These are phyloP conservation scores for Semaprochilodus insignis DNA, from an alignment of 2,797 vertebrate species.

Conservation along the genomic window DNA sequence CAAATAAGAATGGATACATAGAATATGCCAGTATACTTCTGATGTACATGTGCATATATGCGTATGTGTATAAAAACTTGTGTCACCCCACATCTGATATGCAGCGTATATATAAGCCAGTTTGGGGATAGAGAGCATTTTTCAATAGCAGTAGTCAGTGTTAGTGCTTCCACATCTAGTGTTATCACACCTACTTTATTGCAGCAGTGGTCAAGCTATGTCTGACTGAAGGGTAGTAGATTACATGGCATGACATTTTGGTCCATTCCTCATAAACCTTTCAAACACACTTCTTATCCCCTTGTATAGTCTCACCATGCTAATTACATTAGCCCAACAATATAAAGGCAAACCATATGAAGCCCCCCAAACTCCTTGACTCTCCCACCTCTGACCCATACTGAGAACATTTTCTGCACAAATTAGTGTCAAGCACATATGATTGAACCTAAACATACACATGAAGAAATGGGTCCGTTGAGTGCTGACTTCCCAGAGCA, in stretches of 20 bases:
- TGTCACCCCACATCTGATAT: neutral
- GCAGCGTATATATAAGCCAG: neutral
- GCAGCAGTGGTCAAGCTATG: slow-evolving; percentile 1
- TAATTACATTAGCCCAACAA: too few species aligned
- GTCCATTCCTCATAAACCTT: neutral
- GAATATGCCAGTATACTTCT: too few species aligned
- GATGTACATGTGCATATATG: too few species aligned
- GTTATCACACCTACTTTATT: neutral
- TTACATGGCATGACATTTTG: neutral
- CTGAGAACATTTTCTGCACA: neutral
- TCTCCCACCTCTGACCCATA: neutral
- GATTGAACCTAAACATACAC: too few species aligned
- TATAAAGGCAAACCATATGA: too few species aligned
- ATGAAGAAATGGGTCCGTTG: too few species aligned
- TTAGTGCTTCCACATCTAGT: neutral
- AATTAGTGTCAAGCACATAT: too few species aligned
- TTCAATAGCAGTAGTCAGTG: neutral
- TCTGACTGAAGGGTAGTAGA: neutral
- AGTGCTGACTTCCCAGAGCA: too few species aligned
- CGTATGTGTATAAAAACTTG: too few species aligned
- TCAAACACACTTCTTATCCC: neutral
- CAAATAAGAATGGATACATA: too few species aligned
- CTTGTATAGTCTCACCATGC: too few species aligned
- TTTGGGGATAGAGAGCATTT: neutral
- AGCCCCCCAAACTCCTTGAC: too few species aligned